Evolutionary conservation across 2,888 invertebrate genomes (phyloP).

Genomic region (Eupsilia transversa): DNA sequence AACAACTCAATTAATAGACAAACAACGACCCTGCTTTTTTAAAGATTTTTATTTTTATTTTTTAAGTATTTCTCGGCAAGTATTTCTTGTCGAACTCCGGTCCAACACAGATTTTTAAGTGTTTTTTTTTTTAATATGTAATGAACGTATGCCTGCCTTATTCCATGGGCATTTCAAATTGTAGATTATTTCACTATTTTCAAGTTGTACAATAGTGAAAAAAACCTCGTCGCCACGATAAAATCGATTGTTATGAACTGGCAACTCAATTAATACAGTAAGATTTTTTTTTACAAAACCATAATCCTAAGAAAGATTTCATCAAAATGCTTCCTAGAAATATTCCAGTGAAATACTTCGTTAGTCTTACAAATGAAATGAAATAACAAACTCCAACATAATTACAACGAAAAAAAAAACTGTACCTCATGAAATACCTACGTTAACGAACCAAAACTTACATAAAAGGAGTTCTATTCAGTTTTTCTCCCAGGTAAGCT

Average conservation of each 20-base stretch:
- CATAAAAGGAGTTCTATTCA: slow-evolving; percentile 62
- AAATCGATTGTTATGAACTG: background rate
- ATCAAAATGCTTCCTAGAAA: slow-evolving; percentile 7
- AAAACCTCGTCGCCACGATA: background rate
- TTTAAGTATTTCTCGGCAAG: too few species aligned
- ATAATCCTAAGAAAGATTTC: background rate
- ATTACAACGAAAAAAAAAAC: slow-evolving; percentile 36
- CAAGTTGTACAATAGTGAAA: too few species aligned
- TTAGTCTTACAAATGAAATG: slow-evolving; percentile 29
- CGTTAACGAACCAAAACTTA: slow-evolving; percentile 61
- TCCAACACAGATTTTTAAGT: background rate
- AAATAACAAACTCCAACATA: slow-evolving; percentile 30
- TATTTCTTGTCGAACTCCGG: too few species aligned
- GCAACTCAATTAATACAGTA: background rate
- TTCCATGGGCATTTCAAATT: background rate
- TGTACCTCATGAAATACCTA: slow-evolving; percentile 38
- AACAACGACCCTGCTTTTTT: background rate
- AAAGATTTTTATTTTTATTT: background rate
- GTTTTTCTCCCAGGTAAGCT: slow-evolving; percentile 58
- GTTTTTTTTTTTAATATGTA: background rate
- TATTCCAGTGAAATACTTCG: slow-evolving; percentile 27
- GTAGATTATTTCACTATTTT: background rate
- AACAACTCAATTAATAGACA: slow-evolving; percentile 9
- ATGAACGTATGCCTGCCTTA: too few species aligned
- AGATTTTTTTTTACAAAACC: background rate